These are phyloP conservation scores for Plecotus auritus DNA, from an alignment of 2,113 vertebrate genomes.

Conservation along the genomic window DNA sequence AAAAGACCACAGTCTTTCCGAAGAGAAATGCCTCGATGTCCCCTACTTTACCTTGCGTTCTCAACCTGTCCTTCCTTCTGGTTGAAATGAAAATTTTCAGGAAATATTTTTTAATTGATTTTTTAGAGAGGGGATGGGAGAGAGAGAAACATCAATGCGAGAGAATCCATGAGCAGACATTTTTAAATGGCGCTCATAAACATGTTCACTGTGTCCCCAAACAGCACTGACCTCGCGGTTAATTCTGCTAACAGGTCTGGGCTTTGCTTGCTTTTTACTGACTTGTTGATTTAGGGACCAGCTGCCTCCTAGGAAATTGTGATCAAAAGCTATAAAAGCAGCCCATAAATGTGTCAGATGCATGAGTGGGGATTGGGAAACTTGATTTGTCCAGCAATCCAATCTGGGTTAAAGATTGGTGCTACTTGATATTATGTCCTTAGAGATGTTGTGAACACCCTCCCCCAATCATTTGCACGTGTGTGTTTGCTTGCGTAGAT, in stretches of 20 bases:
- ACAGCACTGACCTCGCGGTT: background rate
- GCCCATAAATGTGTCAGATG: constrained; percentile 23
- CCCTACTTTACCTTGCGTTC: background rate
- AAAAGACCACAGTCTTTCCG: background rate
- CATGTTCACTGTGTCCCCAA: background rate
- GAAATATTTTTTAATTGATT: background rate
- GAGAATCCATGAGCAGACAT: background rate
- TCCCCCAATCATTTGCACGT: background rate
- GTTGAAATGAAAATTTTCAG: background rate
- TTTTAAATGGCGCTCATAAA: background rate
- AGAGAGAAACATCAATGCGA: background rate
- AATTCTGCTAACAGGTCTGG: background rate
- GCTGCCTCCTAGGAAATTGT: constrained; percentile 48
- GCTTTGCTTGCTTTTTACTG: constrained; percentile 7
- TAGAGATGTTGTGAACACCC: background rate
- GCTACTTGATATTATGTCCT: background rate
- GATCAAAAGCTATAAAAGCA: constrained; percentile 43
- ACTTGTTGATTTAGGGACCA: constrained; percentile 50
- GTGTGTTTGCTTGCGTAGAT: background rate
- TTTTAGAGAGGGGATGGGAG: background rate
- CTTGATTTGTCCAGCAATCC: background rate
- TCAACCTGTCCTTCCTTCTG: background rate
- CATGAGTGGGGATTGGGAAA: background rate
- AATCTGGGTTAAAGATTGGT: background rate
- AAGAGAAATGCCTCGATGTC: background rate